Conservation (phyloP, 2,888 invertebrate species). For the Drosophila subsilvestris region DNA sequence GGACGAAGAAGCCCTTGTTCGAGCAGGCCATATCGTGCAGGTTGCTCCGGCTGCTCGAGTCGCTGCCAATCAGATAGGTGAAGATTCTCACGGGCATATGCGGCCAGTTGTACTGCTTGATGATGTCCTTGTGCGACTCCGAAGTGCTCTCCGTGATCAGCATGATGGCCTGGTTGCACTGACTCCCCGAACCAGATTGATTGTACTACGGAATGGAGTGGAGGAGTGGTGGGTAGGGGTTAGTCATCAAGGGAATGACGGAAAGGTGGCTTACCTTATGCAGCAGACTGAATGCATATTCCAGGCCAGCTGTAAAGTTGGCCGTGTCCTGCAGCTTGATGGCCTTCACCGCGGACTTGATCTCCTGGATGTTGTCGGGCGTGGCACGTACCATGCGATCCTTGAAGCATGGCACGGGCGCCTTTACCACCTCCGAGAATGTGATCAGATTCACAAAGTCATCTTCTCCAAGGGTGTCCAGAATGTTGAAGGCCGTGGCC, state of each 20-base stretch:
- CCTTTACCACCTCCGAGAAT: slow-evolving; percentile 93
- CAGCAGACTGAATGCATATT: slow-evolving; percentile 95
- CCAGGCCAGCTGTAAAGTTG: slow-evolving; percentile 96
- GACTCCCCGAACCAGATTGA: slow-evolving; percentile 92
- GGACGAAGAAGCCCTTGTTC: slow-evolving; percentile 94
- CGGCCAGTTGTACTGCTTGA: slow-evolving; percentile 94
- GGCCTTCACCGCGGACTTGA: slow-evolving; percentile 90
- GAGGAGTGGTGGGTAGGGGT: background rate
- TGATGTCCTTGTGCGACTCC: slow-evolving; percentile 87
- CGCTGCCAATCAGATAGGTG: slow-evolving; percentile 97
- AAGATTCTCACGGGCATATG: slow-evolving; percentile 98
- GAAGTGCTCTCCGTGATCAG: slow-evolving; percentile 97
- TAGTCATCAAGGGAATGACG: background rate
- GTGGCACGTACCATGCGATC: slow-evolving; percentile 94
- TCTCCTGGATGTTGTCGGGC: slow-evolving; percentile 91
- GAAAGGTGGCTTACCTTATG: slow-evolving; percentile 87
- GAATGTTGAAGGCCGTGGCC: slow-evolving; percentile 93
- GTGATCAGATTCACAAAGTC: slow-evolving; percentile 98
- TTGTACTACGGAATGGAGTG: slow-evolving; percentile 87
- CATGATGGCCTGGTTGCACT: slow-evolving; percentile 99
- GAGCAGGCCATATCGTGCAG: slow-evolving; percentile 98
- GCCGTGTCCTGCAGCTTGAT: slow-evolving; percentile 92
- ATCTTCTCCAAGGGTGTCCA: slow-evolving; percentile 97
- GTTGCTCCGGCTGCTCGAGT: slow-evolving; percentile 93
- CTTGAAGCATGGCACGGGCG: slow-evolving; percentile 95